A percentile compares a stretch with the other conserved stretches of the same genome.
Conservation (phyloP, 2,113 vertebrate species). For the Gymnarchus niloticus region DNA sequence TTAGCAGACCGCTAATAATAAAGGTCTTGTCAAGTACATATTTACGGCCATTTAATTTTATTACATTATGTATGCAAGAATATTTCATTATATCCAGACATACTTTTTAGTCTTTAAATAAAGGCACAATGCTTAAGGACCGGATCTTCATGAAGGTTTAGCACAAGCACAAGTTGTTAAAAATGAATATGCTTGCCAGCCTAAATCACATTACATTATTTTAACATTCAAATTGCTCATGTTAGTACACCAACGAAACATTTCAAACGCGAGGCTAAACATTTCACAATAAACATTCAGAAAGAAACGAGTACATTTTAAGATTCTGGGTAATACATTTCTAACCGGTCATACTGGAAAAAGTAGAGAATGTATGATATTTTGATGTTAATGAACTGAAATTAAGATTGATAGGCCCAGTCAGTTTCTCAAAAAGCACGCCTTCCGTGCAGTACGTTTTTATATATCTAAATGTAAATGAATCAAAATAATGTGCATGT, state of each 20-base stretch:
- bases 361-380: not conserved
- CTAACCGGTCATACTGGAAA: not conserved
- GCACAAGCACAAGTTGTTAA: not conserved
- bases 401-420: not conserved
- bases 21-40: not conserved
- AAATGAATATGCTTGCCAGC: not conserved
- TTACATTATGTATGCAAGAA: not conserved
- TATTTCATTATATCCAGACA: not conserved
- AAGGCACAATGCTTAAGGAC: not conserved
- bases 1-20: slow-evolving; percentile 10
- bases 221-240: not conserved
- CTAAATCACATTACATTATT: not conserved
- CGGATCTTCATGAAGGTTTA: not conserved
- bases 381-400: not conserved
- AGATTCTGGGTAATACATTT: not conserved
- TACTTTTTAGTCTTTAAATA: slow-evolving; percentile 4
- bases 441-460: not conserved
- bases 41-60: not conserved
- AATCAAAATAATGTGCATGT: not conserved
- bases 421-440: not conserved
- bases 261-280: not conserved
- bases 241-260: not conserved
- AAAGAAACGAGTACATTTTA: not conserved
- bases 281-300: not conserved
- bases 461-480: not conserved